These are phyloP conservation scores for Caprella mutica DNA, from an alignment of 2,888 invertebrate species.

Conservation along the genomic window DNA sequence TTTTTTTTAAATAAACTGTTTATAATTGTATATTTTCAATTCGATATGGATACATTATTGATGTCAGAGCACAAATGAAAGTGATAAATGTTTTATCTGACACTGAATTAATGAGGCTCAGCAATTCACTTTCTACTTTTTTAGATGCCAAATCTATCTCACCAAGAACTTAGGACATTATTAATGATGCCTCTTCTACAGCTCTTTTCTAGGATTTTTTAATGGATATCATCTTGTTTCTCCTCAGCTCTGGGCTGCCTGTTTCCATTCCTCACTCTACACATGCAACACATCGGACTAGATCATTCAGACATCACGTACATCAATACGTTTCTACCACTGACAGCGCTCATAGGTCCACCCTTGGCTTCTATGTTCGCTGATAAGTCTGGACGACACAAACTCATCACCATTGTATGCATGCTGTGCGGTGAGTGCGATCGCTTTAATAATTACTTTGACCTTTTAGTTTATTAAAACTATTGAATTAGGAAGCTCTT, in stretches of 20 bases:
- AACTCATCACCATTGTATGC: conserved; percentile 38
- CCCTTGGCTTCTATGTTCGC: conserved; percentile 64
- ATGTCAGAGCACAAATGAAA: no score
- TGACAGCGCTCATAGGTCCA: conserved; percentile 66
- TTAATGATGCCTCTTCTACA: no score
- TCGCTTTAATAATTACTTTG: no score
- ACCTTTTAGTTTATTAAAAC: no score
- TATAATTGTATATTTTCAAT: no score
- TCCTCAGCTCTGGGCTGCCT: conserved; percentile 63
- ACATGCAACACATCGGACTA: conserved; percentile 62
- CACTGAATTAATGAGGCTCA: no score
- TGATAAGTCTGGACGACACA: conserved; percentile 52
- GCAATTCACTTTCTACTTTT: neutral
- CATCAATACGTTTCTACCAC: conserved; percentile 66
- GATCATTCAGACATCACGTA: conserved; percentile 60
- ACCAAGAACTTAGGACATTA: no score
- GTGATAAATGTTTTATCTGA: no score
- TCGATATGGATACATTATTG: no score
- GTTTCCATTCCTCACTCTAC: conserved; percentile 66
- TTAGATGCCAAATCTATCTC: neutral
- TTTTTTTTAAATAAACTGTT: no score
- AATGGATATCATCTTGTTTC: neutral
- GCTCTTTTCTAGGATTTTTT: neutral
- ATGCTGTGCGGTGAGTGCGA: conserved; percentile 36
- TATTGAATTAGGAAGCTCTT: no score